Percentiles rank a stretch among this genome's conserved stretches.
These are phyloP conservation scores for Platysteira castanea DNA, from an alignment of 2,113 vertebrate genomes.

Conservation along the genomic window DNA sequence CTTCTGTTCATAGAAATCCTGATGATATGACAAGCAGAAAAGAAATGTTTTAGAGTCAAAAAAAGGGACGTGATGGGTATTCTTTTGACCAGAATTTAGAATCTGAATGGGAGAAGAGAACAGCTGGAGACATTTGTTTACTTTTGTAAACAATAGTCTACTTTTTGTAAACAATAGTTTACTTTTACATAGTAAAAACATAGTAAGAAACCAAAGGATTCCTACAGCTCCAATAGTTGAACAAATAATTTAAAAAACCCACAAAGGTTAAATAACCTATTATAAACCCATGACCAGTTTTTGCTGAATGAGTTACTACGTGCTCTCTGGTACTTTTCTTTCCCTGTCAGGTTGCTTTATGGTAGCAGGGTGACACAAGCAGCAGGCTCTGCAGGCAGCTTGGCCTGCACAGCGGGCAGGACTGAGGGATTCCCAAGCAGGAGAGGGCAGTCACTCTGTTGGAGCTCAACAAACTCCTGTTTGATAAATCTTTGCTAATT, in stretches of 20 bases:
- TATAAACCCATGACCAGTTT: neutral
- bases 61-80: neutral
- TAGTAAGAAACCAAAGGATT: neutral
- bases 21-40: neutral
- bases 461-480: neutral
- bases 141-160: no score
- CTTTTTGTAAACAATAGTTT: no score
- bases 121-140: neutral
- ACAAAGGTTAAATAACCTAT: neutral
- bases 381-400: neutral
- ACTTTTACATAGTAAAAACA: neutral
- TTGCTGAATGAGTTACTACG: neutral
- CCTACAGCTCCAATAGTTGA: neutral
- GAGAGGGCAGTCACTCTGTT: neutral
- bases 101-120: neutral
- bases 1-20: neutral
- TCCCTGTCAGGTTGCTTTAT: no score
- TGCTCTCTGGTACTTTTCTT: neutral
- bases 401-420: fast-evolving
- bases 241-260: neutral
- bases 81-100: neutral
- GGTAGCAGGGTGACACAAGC: neutral
- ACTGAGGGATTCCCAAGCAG: neutral
- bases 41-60: neutral
- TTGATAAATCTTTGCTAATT: neutral